Conservation (phyloP, 1,140 invertebrate genomes). For the Scaptomyza montana region DNA sequence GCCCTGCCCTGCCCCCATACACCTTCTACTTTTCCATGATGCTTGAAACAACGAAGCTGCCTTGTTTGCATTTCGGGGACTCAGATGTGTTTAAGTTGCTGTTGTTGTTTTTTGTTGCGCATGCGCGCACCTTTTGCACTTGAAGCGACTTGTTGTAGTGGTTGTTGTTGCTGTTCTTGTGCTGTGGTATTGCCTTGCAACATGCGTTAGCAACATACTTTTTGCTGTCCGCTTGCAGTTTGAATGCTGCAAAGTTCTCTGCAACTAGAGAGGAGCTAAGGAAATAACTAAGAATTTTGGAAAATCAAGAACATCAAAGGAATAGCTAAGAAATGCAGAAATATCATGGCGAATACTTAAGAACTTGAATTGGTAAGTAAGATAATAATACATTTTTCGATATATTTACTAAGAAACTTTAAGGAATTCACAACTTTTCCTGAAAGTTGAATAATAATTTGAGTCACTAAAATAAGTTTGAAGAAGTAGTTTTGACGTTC, state of each 20-base stretch:
- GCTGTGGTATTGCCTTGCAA: conserved; percentile 48
- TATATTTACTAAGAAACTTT: no score
- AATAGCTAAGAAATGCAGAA: no score
- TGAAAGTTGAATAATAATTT: no score
- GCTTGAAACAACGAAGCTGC: conserved; percentile 42
- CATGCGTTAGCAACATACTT: conserved; percentile 63
- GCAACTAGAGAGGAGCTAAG: conserved; percentile 13
- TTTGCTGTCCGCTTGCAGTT: conserved; percentile 17
- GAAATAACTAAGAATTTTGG: no score
- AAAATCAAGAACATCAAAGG: no score
- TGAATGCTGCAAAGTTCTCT: background rate
- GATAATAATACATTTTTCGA: no score
- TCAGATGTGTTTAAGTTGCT: conserved; percentile 44
- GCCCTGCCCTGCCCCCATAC: background rate
- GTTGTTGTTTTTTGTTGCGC: conserved; percentile 57
- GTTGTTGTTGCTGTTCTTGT: conserved; percentile 1
- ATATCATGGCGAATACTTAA: background rate
- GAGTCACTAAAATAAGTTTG: no score
- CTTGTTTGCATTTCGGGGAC: conserved; percentile 60
- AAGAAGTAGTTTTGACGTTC: no score
- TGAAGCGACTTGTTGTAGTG: conserved; percentile 36
- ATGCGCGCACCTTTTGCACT: conserved; percentile 79
- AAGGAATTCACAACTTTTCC: no score
- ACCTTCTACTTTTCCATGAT: conserved; percentile 5
- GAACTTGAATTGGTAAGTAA: background rate